Evolutionary conservation across 2,888 invertebrate genomes (phyloP), one percentile per base, ranked within the genome.

Genomic region (Drosophila kuntzei): DNA sequence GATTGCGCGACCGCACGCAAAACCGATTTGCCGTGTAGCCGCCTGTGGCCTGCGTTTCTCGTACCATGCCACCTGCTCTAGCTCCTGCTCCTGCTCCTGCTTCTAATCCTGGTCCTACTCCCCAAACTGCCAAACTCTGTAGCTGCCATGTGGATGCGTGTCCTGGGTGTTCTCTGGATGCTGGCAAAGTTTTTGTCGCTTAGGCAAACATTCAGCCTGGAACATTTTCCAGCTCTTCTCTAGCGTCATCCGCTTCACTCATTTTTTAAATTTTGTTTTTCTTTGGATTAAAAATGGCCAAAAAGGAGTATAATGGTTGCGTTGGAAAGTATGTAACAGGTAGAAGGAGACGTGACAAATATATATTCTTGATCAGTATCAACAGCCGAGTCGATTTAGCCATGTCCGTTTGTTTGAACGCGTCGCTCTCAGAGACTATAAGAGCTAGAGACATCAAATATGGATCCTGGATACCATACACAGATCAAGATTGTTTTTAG

Each of bases 1-100:
- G 80, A 78, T 78, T 80, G 80, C 73, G 80, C 77, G 77, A 83
- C 80, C 76, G 70, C 77, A 71, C 74, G 80, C 74, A 71, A 87
- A 76, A 74, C 77, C 84, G 84, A 86, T 83, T 81, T 81, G 47
- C 66, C 67, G 74, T 76, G 76, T 51, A 73, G 76, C 73, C 57
- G 68, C 78, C 73, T 60, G 78, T 63, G 78, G 58, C 54, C 71
- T 22, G 64, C 51, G 51, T 63, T 32, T 29, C 57, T 58, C 55
- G 14, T 34, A 20, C 57, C 57, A 34, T n/a, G 25, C 53, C 32
- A 37, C 53, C 61, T 61, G 73, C 39, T 32, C 36, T 47, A 27
- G 43, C 14, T 22, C 22, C 25, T 8, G 3, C 20, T 0, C 34
- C 47, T 11, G 14, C 9, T 12, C 12, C 49, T n/a, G 9, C 16